Evolutionary conservation across 64 coral and sea anemone species (phyloP), one percentile per base, ranked within the genome.

Genomic region (Astreopora myriophthalma): DNA sequence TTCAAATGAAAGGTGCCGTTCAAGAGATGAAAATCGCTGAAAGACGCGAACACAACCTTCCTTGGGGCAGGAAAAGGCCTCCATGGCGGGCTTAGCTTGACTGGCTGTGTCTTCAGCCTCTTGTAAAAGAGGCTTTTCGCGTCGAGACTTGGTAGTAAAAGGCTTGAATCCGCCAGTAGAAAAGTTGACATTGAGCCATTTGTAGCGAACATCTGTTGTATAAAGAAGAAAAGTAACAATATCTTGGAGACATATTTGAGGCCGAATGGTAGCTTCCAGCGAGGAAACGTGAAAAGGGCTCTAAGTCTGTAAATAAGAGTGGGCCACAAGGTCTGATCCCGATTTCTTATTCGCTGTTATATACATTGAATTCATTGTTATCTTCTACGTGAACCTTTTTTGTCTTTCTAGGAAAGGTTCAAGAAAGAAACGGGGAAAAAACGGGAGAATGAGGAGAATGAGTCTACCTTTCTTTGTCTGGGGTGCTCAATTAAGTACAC

Each of bases 1-100:
- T 16, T 74, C 39, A 34, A 88, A 40, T 27, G 85, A 88, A 52
- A 88, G 68, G 85, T 88, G 69, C 12, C 67, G 39, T 28, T 74
- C 85, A 5, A 88, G 85, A 35, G 60, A 64, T 6, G 60, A 64
- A n/a, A 64, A 64, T 64, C n/a, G 60, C n/a, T 87, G 60, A 64
- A 64, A 64, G 20, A 64, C 2, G 49, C 1, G 49, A 55, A 55
- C 49, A 55, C 49, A 55, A 17, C 49, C 49, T 55, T 55, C 49
- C 49, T 55, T 12, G 16, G 49, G 49, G 16, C 49, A 55, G 49
- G 49, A 55, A 55, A 55, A 55, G 16, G 9, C 49, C 16, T 55
- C 49, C 49, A 17, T 55, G 9, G 49, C 1, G 9, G 49, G 16
- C 49, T 44, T 44, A 44, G 5, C 0, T 55, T 55, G 49, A 55